phyloP scores from a whole-genome alignment of 1,140 invertebrate species.

The Leptinotarsa undecemlineata region DNA sequence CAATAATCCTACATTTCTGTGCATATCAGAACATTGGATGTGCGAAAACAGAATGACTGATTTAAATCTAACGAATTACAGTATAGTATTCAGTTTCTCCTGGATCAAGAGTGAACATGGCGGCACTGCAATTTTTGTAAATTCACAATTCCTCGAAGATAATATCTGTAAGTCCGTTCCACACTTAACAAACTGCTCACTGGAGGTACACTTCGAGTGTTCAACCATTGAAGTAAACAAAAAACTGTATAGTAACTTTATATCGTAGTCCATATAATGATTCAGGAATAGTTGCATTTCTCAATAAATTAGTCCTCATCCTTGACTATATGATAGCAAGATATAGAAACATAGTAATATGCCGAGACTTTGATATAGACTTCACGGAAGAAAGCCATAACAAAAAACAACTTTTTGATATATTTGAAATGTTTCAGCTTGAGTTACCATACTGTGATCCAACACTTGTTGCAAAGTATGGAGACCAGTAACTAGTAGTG shows the following conservation, averaged over 20 bases:
- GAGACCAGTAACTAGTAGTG: background rate
- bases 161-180: background rate
- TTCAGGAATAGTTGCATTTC: too few species aligned
- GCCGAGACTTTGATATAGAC: background rate
- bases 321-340: too few species aligned
- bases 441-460: conserved; percentile 5
- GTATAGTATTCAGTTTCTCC: too few species aligned
- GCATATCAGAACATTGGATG: conserved; percentile 4
- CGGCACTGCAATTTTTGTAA: conserved; percentile 14
- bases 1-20: conserved; percentile 1
- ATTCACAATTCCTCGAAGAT: background rate
- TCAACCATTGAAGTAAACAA: background rate
- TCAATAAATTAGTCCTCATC: too few species aligned
- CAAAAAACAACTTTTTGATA: conserved; percentile 13
- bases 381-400: background rate
- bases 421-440: conserved; percentile 7
- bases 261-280: conserved; percentile 14
- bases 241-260: conserved; percentile 8
- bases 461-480: conserved; percentile 10
- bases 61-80: too few species aligned
- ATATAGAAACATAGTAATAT: too few species aligned
- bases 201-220: conserved; percentile 6
- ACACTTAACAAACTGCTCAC: background rate
- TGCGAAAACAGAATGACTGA: background rate
- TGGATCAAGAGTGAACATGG: too few species aligned